Conservation (phyloP, 2,797 vertebrate genomes). For the Silurus aristotelis region DNA sequence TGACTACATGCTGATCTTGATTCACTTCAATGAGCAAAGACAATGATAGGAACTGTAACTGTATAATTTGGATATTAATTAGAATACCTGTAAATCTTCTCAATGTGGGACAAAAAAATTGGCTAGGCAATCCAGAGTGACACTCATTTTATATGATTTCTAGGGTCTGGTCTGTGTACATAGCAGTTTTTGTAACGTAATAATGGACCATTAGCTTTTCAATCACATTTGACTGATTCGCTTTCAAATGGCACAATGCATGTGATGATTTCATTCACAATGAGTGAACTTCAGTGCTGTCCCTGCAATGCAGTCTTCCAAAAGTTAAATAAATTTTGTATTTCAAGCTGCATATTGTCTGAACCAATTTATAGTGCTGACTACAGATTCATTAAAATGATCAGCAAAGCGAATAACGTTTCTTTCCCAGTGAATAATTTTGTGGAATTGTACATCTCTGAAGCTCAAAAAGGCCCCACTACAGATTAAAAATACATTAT, state of each 20-base stretch:
- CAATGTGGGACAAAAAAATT: neutral
- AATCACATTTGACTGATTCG: slow-evolving; percentile 5
- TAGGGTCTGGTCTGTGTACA: slow-evolving; percentile 3
- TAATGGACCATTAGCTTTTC: slow-evolving; percentile 34
- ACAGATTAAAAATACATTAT: slow-evolving; percentile 6
- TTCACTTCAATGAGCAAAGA: slow-evolving; percentile 2
- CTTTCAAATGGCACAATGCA: slow-evolving; percentile 19
- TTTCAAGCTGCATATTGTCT: slow-evolving; percentile 10
- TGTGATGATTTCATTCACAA: slow-evolving; percentile 13
- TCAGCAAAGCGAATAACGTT: slow-evolving; percentile 28
- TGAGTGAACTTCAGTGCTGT: slow-evolving; percentile 6
- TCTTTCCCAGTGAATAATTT: slow-evolving; percentile 17
- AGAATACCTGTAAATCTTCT: neutral
- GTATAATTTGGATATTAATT: neutral
- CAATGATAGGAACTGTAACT: neutral
- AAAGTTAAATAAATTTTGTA: slow-evolving; percentile 4
- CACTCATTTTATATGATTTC: neutral
- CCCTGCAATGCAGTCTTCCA: slow-evolving; percentile 40
- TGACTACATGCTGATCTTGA: neutral
- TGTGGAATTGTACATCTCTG: slow-evolving; percentile 8
- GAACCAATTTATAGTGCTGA: slow-evolving; percentile 19
- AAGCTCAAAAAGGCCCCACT: slow-evolving; percentile 13
- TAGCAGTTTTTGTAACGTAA: slow-evolving; percentile 30
- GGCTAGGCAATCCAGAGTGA: neutral
- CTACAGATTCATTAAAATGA: slow-evolving; percentile 34